phyloP scores from a whole-genome alignment of 1,140 invertebrate genomes.

The Trypoxylus dichotomus region DNA sequence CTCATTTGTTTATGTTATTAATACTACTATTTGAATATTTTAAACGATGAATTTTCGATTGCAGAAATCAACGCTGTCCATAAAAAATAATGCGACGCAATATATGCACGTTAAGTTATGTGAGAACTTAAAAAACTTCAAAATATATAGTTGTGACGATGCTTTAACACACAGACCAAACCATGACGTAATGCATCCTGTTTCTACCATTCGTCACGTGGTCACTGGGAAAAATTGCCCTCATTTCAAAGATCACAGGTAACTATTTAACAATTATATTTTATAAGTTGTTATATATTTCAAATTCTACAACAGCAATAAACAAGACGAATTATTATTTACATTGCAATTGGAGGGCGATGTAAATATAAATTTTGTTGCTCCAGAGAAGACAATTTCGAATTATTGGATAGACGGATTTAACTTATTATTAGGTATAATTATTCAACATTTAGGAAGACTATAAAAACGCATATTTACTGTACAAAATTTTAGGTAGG shows the following conservation, averaged over 20 bases:
- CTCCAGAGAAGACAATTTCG: constrained; percentile 41
- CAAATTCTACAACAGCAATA: constrained; percentile 38
- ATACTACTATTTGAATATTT: too few relatives aligned
- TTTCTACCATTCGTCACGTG: constrained; percentile 43
- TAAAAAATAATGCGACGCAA: constrained; percentile 11
- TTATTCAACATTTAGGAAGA: background rate
- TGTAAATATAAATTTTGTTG: constrained; percentile 33
- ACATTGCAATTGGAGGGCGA: constrained; percentile 38
- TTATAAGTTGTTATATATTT: constrained; percentile 19
- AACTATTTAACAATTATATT: constrained; percentile 24
- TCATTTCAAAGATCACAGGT: constrained; percentile 39
- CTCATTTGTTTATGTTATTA: too few relatives aligned
- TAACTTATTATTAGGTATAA: constrained; percentile 40
- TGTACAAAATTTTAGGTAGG: constrained; percentile 35
- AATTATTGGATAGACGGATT: constrained; percentile 47
- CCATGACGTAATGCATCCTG: background rate
- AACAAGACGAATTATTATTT: constrained; percentile 40
- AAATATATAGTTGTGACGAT: background rate
- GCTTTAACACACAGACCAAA: background rate
- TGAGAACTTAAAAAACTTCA: constrained; percentile 3
- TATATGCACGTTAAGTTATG: constrained; percentile 12
- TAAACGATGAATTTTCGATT: too few relatives aligned
- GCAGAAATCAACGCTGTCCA: background rate
- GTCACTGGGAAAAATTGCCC: constrained; percentile 44
- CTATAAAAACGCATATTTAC: background rate